A percentile compares a stretch with the other conserved stretches of the same genome.
phyloP scores from a whole-genome alignment of 2,797 vertebrate genomes.

The Mycteria americana region DNA sequence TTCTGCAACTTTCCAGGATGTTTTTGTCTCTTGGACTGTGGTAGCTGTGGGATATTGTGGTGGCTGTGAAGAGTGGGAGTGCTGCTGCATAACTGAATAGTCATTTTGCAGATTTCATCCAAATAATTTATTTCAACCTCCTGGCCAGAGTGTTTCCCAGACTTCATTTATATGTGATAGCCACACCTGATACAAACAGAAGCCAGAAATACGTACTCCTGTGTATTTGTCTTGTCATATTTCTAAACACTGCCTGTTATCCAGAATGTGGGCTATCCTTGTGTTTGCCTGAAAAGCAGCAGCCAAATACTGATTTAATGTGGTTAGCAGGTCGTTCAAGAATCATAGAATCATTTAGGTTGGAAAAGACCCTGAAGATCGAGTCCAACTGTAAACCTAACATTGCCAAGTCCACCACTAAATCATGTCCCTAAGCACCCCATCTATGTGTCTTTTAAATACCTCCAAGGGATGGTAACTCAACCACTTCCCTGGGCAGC shows the following conservation, averaged over 20 bases:
- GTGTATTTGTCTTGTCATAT: background rate
- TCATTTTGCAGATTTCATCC: background rate
- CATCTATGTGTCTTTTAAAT: background rate
- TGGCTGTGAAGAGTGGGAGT: background rate
- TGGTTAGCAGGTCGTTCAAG: background rate
- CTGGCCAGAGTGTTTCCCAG: background rate
- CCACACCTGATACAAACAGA: background rate
- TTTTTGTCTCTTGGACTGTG: background rate
- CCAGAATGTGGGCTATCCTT: background rate
- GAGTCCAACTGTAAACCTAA: background rate
- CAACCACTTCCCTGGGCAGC: background rate
- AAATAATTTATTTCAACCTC: background rate
- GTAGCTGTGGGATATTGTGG: background rate
- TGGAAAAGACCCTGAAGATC: background rate
- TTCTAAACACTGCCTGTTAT: background rate
- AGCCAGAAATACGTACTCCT: background rate
- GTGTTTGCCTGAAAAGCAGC: background rate
- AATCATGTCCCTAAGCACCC: background rate
- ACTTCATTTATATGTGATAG: background rate
- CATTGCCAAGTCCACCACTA: background rate
- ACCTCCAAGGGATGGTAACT: background rate
- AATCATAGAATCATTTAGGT: background rate
- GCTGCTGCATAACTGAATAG: background rate
- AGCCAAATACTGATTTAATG: background rate
- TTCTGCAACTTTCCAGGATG: background rate